Evolutionary conservation across 64 coral and sea anemone genomes (phyloP).

Genomic region (Montipora foliosa): DNA sequence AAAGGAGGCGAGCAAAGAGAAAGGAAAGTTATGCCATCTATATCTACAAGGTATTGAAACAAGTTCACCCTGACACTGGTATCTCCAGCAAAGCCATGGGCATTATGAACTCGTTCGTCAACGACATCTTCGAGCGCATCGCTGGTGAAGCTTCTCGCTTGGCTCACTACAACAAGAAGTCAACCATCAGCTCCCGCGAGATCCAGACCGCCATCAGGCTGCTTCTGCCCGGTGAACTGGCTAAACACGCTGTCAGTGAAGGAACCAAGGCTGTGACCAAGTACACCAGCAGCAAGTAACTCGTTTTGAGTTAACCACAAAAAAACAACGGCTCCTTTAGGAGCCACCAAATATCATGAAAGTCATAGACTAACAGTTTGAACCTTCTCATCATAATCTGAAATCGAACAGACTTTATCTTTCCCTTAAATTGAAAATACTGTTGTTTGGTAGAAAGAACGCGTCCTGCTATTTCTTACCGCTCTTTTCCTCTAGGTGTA

Average conservation of each 20-base stretch:
- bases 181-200: conserved; percentile 55
- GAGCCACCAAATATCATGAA: background rate
- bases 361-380: background rate
- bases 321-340: background rate
- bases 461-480: no score
- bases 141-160: conserved; percentile 60
- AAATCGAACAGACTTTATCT: no score
- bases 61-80: conserved; percentile 69
- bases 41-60: conserved; percentile 68
- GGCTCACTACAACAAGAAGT: conserved; percentile 74
- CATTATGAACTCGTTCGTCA: conserved; percentile 78
- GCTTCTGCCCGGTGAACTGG: conserved; percentile 48
- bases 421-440: no score
- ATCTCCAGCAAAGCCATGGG: conserved; percentile 76
- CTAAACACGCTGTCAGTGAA: conserved; percentile 3
- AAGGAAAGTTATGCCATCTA: conserved; percentile 70
- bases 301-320: background rate
- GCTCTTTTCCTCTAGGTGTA: no score
- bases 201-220: conserved; percentile 58
- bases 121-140: conserved; percentile 88
- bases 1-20: conserved; percentile 36
- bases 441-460: no score
- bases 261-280: no score
- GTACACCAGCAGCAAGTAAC: background rate
- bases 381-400: no score